Base-by-base conservation (phyloP, 2,888 invertebrate species). In the Junonia oenone region DNA sequence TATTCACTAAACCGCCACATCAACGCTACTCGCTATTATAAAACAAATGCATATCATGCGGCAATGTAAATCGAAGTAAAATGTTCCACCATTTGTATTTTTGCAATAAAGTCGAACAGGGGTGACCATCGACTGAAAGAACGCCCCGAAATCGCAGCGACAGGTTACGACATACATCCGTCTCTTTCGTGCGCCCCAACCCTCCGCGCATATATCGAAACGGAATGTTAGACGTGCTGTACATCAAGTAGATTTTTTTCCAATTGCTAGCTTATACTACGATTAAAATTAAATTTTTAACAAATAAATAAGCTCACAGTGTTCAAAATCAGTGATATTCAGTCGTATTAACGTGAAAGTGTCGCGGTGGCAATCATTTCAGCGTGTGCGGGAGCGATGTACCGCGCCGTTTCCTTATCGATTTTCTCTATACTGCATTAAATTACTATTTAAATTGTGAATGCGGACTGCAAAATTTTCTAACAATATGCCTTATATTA, bases 351-450 rank as follows among this genome's bases (percentile, higher is more conserved):
- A 63, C 66, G 76, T 73, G 69, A 75, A 78, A 75, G 78, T 77
- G 75, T 72, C 68, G 69, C 68, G 72, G 74, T 71, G 69, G 72
- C 69, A 71, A 69, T 72, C 69, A 78, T 71, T 75, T 71, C 64
- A 76, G 76, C 73, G 78, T 69, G 73, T 75, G 72, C 71, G 74
- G 72, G 66, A 73, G 74, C 76, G 70, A 77, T 79, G 79, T 81
- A 80, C 76, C 81, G 81, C 81, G 81, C 77, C 75, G 83, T 82
- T 83, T 81, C 81, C 81, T 83, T 89, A 89, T 89, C 86, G 89
- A 89, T 89, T 89, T 88, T 89, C 85, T 81, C 81, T 78, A 81
- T 84, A 83, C 89, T 83, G 89, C 86, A 88, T 85, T 83, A 84
- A 82, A 82, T 81, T 78, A 81, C 79, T 76, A 76, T 79, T 81